Evolutionary conservation across 1,140 invertebrate genomes (phyloP).

Genomic region (Bilobella aurantiaca): DNA sequence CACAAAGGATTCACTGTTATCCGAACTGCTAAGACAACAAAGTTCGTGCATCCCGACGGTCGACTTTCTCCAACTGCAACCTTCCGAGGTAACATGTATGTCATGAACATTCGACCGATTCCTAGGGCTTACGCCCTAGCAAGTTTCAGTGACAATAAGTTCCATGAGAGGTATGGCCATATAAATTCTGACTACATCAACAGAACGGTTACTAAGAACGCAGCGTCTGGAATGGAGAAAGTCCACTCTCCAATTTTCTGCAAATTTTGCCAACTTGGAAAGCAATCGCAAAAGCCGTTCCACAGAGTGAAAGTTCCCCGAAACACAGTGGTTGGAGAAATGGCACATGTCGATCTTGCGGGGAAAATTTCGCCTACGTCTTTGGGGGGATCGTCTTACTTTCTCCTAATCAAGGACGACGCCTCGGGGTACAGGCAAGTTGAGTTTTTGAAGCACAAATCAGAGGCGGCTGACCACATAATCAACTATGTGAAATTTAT

Average conservation of each 20-base stretch:
- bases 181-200: not conserved
- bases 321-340: conserved; percentile 21
- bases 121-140: no score
- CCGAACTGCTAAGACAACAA: no score
- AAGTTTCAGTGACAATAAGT: no score
- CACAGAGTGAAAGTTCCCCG: not conserved
- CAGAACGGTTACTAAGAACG: not conserved
- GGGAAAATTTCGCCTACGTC: conserved; percentile 41
- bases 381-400: conserved; percentile 37
- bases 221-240: not conserved
- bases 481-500: conserved; percentile 38
- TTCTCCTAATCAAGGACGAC: conserved; percentile 42
- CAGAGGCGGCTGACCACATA: conserved; percentile 37
- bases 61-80: no score
- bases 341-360: conserved; percentile 39
- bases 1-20: no score
- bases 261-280: not conserved
- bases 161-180: not conserved
- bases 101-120: no score
- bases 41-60: no score
- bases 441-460: conserved; percentile 41
- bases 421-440: conserved; percentile 38
- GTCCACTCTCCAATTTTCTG: not conserved
- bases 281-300: not conserved
- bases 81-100: no score